These are phyloP conservation scores for Amiota communis DNA, from an alignment of 2,888 invertebrate species.

Conservation along the genomic window DNA sequence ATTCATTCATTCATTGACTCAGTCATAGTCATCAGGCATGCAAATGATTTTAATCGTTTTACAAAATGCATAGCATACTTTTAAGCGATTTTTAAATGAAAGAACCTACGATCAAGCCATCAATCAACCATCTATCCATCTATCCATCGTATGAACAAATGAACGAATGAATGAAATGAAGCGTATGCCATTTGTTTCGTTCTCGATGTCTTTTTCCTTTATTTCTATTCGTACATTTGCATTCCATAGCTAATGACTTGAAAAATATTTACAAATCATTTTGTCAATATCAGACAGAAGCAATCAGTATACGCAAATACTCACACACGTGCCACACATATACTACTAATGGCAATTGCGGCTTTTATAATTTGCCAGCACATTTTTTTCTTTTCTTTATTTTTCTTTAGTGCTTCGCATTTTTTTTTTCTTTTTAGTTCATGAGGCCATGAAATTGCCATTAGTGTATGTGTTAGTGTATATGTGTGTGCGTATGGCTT, in stretches of 20 bases:
- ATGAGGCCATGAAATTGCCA: slow-evolving; percentile 65
- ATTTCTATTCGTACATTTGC: neutral
- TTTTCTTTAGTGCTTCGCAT: slow-evolving; percentile 7
- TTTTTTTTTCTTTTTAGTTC: slow-evolving; percentile 50
- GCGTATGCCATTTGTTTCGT: neutral
- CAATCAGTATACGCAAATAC: slow-evolving; percentile 21
- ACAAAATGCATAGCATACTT: slow-evolving; percentile 54
- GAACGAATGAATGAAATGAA: too few species aligned
- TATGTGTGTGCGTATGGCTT: slow-evolving; percentile 38
- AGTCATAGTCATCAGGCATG: slow-evolving; percentile 37
- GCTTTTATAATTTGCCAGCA: slow-evolving; percentile 59
- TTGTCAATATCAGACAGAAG: slow-evolving; percentile 59
- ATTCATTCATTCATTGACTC: slow-evolving; percentile 14
- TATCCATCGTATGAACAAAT: too few species aligned
- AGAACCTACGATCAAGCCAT: neutral
- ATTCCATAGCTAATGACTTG: slow-evolving; percentile 61
- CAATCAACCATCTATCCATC: neutral
- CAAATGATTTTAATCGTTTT: slow-evolving; percentile 62
- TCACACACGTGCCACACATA: neutral
- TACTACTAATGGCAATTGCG: slow-evolving; percentile 19
- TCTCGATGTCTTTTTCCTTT: slow-evolving; percentile 1
- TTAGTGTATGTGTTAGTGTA: slow-evolving; percentile 51
- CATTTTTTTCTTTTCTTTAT: slow-evolving; percentile 18
- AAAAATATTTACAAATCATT: slow-evolving; percentile 67
- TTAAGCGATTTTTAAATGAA: slow-evolving; percentile 34